Evolutionary conservation across 2,888 invertebrate genomes (phyloP).

Genomic region (Chironomus riparius): DNA sequence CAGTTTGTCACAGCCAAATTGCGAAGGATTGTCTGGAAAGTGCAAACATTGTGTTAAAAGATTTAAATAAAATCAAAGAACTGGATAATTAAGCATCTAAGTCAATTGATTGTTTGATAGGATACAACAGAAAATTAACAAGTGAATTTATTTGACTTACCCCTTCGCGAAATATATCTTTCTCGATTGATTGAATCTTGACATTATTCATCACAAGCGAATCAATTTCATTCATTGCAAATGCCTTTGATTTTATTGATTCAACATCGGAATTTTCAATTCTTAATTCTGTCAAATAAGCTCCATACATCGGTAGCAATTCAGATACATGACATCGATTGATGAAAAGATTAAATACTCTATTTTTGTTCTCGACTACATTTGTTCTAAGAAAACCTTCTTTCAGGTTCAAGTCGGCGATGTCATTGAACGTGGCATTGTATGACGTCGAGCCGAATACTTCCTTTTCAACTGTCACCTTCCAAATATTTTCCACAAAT

Average conservation of each 20-base stretch:
- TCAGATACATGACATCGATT: conserved; percentile 5
- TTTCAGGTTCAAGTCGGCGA: conserved; percentile 1
- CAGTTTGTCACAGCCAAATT: conserved; percentile 37
- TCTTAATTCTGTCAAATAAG: conserved; percentile 36
- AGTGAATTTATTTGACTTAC: conserved; percentile 30
- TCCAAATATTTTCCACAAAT: conserved; percentile 10
- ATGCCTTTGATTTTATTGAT: conserved; percentile 35
- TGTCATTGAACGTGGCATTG: conserved; percentile 18
- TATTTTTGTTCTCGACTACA: not conserved
- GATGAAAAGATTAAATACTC: conserved; percentile 1
- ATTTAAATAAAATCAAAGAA: too few relatives aligned
- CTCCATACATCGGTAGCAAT: not conserved
- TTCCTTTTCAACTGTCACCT: conserved; percentile 2
- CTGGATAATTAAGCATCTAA: not conserved
- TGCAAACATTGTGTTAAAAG: too few relatives aligned
- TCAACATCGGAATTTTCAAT: conserved; percentile 37
- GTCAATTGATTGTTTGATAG: not conserved
- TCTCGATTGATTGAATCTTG: conserved; percentile 36
- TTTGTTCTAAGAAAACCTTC: conserved; percentile 12
- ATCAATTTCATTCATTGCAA: conserved; percentile 39
- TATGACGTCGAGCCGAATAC: conserved; percentile 7
- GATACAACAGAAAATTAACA: not conserved
- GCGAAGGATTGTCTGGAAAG: conserved; percentile 34
- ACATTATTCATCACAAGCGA: conserved; percentile 37
- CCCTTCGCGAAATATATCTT: conserved; percentile 38